Base-by-base conservation (phyloP, 2,888 invertebrate species). In the Drosophila merina region DNA sequence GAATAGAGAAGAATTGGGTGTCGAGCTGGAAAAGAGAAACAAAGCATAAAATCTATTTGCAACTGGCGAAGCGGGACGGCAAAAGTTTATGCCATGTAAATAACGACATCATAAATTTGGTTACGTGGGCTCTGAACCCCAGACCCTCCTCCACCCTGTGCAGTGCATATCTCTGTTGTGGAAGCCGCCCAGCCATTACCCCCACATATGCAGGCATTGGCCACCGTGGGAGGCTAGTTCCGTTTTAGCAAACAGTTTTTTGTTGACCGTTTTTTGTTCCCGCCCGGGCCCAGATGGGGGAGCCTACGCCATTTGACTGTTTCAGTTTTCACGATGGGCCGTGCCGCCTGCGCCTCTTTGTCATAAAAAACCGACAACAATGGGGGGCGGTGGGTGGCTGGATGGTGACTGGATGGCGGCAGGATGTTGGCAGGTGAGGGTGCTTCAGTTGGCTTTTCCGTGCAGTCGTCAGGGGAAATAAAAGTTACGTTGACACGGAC, bases 21-120 rank as follows among this genome's bases (percentile, higher is more conserved):
- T 64, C 42, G 50, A 48, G 73, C 28, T 57, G 57, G 57, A 63
- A 67, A 75, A 82, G 75, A 85, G 36, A 85, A 82, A 79, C 79
- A 85, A 88, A 85, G 83, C 80, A 72, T 62, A 67, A 82, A 88
- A 88, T 82, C 81, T 82, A 82, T 88, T 88, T 81, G 76, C 86
- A 86, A 71, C 70, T 66, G 66, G 56, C 68, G 74, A 67, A 60
- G 70, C 63, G 47, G 44, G 73, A 49, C 71, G 78, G 73, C 82
- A 72, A 85, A 77, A 78, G 86, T 86, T 88, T 88, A 76, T 88
- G 86, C 86, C 83, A 82, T 83, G 86, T 84, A 84, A 84, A 86
- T 84, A 88, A 84, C 74, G 83, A 79, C 86, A 86, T 83, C 86
- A 82, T 86, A 87, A 88, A 87, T 87, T 87, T 77, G 69, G 83